A percentile compares a stretch with the other conserved stretches of the same genome.
Conservation (phyloP, 2,888 invertebrate genomes). For the Keiferia lycopersicella region DNA sequence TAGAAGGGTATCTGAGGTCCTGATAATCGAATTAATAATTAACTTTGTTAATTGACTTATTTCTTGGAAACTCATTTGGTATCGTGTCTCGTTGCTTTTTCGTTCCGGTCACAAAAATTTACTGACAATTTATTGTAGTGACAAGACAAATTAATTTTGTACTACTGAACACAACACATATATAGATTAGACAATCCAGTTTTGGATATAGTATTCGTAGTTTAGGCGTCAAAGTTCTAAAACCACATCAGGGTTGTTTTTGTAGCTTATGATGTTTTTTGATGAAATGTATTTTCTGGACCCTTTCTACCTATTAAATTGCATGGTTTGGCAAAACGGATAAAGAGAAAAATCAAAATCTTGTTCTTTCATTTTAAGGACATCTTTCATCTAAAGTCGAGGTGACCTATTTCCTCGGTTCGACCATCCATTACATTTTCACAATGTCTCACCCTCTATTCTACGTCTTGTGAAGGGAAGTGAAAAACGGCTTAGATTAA, state of each 20-base stretch:
- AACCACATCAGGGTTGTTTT: no score
- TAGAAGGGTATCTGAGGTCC: background rate
- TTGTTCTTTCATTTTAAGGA: conserved; percentile 21
- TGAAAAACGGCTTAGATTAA: background rate
- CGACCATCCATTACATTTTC: conserved; percentile 28
- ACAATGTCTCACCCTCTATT: conserved; percentile 18
- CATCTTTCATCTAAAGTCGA: conserved; percentile 41
- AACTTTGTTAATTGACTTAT: no score
- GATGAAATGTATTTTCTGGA: no score
- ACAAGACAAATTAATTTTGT: no score
- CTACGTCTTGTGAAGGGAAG: background rate
- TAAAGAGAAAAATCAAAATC: conserved; percentile 1
- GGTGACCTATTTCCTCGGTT: conserved; percentile 38
- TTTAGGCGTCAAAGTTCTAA: no score
- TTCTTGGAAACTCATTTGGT: background rate
- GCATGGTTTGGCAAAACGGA: background rate
- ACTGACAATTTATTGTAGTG: no score
- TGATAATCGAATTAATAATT: background rate
- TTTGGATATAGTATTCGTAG: no score
- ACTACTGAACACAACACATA: no score
- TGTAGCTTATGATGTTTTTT: no score
- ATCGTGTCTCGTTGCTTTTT: background rate
- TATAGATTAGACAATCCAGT: no score
- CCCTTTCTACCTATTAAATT: background rate
- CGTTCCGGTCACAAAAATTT: no score